Conservation (phyloP, 2,888 invertebrate genomes). For the Cheilosia soror region DNA sequence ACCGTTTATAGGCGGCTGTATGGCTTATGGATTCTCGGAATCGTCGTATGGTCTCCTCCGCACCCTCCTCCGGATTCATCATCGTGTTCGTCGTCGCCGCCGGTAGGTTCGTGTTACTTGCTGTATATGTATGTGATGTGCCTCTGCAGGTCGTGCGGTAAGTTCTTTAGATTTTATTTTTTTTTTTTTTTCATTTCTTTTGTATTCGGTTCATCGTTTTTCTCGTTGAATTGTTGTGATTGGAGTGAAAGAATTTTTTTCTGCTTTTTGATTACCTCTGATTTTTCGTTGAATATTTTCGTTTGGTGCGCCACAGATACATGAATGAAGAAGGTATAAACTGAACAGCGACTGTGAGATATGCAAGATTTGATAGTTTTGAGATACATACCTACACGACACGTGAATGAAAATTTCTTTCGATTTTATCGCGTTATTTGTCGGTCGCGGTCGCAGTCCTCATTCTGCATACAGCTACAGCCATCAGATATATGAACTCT, state of each 20-base stretch:
- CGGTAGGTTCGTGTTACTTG: slow-evolving; percentile 43
- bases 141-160: slow-evolving; percentile 68
- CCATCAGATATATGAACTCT: slow-evolving; percentile 12
- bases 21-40: slow-evolving; percentile 75
- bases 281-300: slow-evolving; percentile 44
- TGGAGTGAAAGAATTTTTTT: slow-evolving; percentile 67
- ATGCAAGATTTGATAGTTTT: slow-evolving; percentile 13
- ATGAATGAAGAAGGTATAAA: slow-evolving; percentile 58
- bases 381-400: slow-evolving; percentile 6
- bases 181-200: slow-evolving; percentile 47
- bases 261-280: slow-evolving; percentile 31
- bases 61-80: slow-evolving; percentile 53
- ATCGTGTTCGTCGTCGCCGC: not conserved
- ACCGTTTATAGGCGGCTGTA: slow-evolving; percentile 75
- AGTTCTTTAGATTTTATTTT: slow-evolving; percentile 70
- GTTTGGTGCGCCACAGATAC: slow-evolving; percentile 65
- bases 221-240: slow-evolving; percentile 70
- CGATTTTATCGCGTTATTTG: slow-evolving; percentile 63
- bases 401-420: slow-evolving; percentile 72
- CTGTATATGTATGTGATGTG: slow-evolving; percentile 41
- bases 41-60: slow-evolving; percentile 67
- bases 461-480: slow-evolving; percentile 31
- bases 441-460: slow-evolving; percentile 27
- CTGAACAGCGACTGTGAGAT: slow-evolving; percentile 17
- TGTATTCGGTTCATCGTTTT: slow-evolving; percentile 71